Evolutionary conservation across 23 tunicate species (phyloP), one percentile per base, ranked within the genome.

Genomic region (Styela clava): DNA sequence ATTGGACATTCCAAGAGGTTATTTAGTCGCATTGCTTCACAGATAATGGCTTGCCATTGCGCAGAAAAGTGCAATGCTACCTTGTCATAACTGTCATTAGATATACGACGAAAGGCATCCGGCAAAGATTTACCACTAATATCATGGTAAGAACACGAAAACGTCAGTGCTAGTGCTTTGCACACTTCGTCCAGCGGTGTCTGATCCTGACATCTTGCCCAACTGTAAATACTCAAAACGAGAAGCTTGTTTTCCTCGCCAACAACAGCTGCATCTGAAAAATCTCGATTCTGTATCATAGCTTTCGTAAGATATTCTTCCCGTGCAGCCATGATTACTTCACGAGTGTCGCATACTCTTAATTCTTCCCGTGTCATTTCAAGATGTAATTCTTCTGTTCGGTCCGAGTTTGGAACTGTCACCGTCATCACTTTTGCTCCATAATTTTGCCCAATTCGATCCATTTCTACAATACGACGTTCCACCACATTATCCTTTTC

Each of bases 141-240:
- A 7, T 44, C 56, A 12, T 44, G 12, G 56, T 44, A 44, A 44
- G 9, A 7, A 12, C 56, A 44, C 56, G 56, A 44, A 44, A 44
- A 44, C 7, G 56, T 44, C 9, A 44, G 83, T 69, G 68, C 79
- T 0, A 2, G 74, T 32, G 29, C 86, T 74, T 24, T 62, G 34
- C 64, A 88, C 83, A 69, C 82, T 88, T 24, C 83, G 71, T 2
- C 83, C 88, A 22, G 31, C 33, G 64, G 70, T 86, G 77, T 87
- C 85, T 24, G 61, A 73, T 44, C 85, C 85, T 5, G 56, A 44
- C 56, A 44, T 7, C 56, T 7, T 7, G 56, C 56, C 56, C 56
- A 44, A 12, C 12, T 5, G 12, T 44, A 44, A 44, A 44, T 44
- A 5, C 9, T 5, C 7, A 12, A 44, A 44, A 12, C 56, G 12